Conservation (phyloP, 2,888 invertebrate genomes). For the Cerastis leucographa region DNA sequence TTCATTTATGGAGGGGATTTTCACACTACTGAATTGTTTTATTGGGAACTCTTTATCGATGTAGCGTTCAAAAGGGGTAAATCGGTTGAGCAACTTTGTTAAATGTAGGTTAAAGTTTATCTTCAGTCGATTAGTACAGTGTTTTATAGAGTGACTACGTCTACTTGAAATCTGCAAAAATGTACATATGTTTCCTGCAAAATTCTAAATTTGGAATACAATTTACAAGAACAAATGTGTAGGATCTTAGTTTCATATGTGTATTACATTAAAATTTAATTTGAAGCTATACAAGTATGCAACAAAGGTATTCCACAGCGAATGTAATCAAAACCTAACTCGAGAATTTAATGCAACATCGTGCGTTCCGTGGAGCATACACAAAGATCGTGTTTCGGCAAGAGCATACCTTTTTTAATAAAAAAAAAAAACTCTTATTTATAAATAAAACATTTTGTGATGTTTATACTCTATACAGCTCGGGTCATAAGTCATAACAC, state of each 20-base stretch:
- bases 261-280: neutral
- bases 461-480: conserved; percentile 1
- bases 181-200: neutral
- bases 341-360: conserved; percentile 7
- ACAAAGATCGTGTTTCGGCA: neutral
- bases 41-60: conserved; percentile 54
- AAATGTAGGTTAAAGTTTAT: conserved; percentile 29
- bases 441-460: conserved; percentile 10
- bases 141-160: neutral
- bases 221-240: neutral
- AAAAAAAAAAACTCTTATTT: neutral
- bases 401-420: neutral
- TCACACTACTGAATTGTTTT: conserved; percentile 61
- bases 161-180: neutral
- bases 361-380: conserved; percentile 4
- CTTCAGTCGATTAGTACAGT: conserved; percentile 11
- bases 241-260: neutral
- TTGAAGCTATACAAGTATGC: neutral
- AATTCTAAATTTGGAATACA: neutral
- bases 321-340: conserved; percentile 22
- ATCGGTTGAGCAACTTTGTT: conserved; percentile 35
- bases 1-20: conserved; percentile 64
- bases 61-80: conserved; percentile 51
- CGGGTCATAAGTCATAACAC: conserved; percentile 4
- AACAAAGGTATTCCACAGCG: neutral